Evolutionary conservation across 2,797 vertebrate species (phyloP).

Genomic region (Gorsachius magnificus): DNA sequence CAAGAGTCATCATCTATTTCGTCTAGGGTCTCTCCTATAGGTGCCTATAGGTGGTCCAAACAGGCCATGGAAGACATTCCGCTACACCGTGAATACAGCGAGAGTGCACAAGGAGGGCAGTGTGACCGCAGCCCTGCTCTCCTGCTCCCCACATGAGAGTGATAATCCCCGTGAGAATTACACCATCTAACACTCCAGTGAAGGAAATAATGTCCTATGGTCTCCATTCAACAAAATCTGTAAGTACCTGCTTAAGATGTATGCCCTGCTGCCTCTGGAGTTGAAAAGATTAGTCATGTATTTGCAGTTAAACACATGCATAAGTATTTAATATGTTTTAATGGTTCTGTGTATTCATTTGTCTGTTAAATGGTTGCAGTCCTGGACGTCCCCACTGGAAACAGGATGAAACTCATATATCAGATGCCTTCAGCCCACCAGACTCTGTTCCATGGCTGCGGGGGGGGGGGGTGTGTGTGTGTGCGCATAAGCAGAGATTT

Average conservation of each 20-base stretch:
- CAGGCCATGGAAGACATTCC: background rate
- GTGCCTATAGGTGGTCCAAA: background rate
- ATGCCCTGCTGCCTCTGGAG: constrained; percentile 5
- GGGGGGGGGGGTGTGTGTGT: too few species aligned
- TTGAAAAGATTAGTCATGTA: constrained; percentile 5
- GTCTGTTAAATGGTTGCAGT: constrained; percentile 14
- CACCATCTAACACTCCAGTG: background rate
- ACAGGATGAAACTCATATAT: constrained; percentile 1
- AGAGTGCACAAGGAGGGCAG: background rate
- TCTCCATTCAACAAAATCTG: constrained; percentile 20
- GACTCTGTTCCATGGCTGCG: background rate
- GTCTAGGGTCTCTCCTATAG: background rate
- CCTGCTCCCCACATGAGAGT: background rate
- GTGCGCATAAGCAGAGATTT: background rate
- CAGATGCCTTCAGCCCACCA: background rate
- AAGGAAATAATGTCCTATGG: background rate
- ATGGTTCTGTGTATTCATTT: constrained; percentile 43
- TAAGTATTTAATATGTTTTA: constrained; percentile 32
- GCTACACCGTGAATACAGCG: rapidly evolving
- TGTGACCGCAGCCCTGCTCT: background rate
- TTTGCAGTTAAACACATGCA: constrained; percentile 12
- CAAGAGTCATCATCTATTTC: background rate
- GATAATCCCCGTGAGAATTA: background rate
- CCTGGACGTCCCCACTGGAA: background rate
- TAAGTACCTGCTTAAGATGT: constrained; percentile 27